A percentile compares a stretch with the other conserved stretches of the same genome.
Evolutionary conservation across 2,797 vertebrate genomes (phyloP).

Genomic region (Amphiprion clarkii): DNA sequence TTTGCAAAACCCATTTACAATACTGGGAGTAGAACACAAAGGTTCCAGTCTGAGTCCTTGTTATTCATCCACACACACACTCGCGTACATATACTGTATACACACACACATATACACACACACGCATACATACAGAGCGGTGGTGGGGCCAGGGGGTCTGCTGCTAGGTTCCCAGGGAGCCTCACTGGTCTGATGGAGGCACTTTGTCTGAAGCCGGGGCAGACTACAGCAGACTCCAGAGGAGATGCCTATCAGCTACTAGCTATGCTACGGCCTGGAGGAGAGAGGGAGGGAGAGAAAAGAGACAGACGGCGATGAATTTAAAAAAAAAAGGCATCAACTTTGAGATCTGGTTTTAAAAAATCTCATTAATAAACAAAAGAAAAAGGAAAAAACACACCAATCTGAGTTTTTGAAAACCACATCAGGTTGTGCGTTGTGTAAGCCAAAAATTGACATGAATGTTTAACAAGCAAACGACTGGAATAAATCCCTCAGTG

Average conservation of each 20-base stretch:
- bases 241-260: slow-evolving; percentile 89
- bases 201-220: slow-evolving; percentile 88
- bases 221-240: slow-evolving; percentile 89
- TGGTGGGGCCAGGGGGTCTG: slow-evolving; percentile 79
- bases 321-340: slow-evolving; percentile 44
- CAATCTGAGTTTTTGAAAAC: slow-evolving; percentile 19
- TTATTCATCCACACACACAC: slow-evolving; percentile 35
- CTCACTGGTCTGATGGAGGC: slow-evolving; percentile 85
- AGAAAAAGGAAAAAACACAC: slow-evolving; percentile 1
- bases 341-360: slow-evolving; percentile 34
- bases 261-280: slow-evolving; percentile 80
- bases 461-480: slow-evolving; percentile 29
- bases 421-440: not conserved
- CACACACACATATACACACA: slow-evolving; percentile 22
- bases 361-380: slow-evolving; percentile 18
- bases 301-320: slow-evolving; percentile 60
- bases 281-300: slow-evolving; percentile 61
- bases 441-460: slow-evolving; percentile 36
- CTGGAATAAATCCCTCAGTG: slow-evolving; percentile 59
- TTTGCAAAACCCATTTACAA: slow-evolving; percentile 74
- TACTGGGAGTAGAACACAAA: slow-evolving; percentile 65
- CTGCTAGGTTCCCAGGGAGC: slow-evolving; percentile 87
- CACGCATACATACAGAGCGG: slow-evolving; percentile 42
- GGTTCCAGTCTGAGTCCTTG: slow-evolving; percentile 62
- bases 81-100: slow-evolving; percentile 35